A percentile compares a stretch with the other conserved stretches of the same genome.
Evolutionary conservation across 2,888 invertebrate species (phyloP).

Genomic region (Trileptium ribeirensis): DNA sequence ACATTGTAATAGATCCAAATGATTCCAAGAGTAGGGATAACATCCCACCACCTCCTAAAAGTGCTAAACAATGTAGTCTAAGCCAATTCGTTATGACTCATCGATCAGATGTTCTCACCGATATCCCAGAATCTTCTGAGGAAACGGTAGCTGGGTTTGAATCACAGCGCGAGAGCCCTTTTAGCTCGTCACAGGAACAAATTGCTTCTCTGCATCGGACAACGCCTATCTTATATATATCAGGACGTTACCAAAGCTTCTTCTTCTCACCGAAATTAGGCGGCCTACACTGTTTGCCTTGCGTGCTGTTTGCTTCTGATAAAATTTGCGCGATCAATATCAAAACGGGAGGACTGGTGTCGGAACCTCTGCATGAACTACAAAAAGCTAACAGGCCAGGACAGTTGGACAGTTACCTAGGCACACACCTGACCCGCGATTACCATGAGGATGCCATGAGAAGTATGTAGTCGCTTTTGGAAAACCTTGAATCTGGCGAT

Average conservation of each 20-base stretch:
- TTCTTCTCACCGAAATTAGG: background rate
- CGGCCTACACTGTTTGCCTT: background rate
- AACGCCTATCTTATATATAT: too few relatives aligned
- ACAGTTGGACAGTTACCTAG: background rate
- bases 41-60: too few relatives aligned
- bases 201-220: too few relatives aligned
- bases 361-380: background rate
- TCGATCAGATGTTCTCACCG: too few relatives aligned
- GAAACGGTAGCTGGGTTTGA: too few relatives aligned
- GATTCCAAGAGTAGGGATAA: too few relatives aligned
- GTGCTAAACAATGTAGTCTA: too few relatives aligned
- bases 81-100: too few relatives aligned
- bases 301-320: background rate
- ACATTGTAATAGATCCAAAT: too few relatives aligned
- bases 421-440: background rate
- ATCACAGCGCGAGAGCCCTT: too few relatives aligned
- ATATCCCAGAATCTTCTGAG: too few relatives aligned
- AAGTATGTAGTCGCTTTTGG: background rate
- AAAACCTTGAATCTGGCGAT: background rate
- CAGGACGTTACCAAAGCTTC: background rate
- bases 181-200: too few relatives aligned
- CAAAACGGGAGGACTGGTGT: background rate
- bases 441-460: background rate
- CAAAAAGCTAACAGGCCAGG: background rate
- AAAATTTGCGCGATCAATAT: background rate